phyloP scores from a whole-genome alignment of 2,113 vertebrate genomes.

The Podiceps cristatus region DNA sequence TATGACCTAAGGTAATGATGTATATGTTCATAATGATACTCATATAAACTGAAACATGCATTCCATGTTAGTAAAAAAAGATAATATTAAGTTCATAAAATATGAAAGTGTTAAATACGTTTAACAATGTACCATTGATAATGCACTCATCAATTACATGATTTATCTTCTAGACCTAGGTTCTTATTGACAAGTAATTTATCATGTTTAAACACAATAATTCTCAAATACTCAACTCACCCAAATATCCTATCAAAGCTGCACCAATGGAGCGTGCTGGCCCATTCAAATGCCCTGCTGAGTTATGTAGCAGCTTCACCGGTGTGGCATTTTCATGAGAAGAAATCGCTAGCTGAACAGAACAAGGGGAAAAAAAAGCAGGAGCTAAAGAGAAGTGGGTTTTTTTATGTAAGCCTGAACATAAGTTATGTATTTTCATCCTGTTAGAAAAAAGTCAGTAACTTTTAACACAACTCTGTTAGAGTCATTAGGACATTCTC shows the following conservation, averaged over 20 bases:
- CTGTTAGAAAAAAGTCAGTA: background rate
- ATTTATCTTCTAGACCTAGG: background rate
- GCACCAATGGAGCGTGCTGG: constrained; percentile 92
- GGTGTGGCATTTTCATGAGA: constrained; percentile 98
- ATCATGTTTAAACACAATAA: background rate
- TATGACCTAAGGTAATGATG: background rate
- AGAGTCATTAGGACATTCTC: background rate
- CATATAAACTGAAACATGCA: background rate
- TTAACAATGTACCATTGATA: background rate
- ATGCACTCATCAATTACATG: background rate
- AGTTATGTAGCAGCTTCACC: constrained; percentile 93
- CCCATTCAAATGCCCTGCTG: constrained; percentile 94
- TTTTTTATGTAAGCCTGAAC: background rate
- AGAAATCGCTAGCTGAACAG: constrained; percentile 88
- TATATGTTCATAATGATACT: background rate
- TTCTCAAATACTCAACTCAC: constrained; percentile 71
- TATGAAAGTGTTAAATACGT: background rate
- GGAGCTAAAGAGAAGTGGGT: background rate
- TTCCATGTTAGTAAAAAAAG: background rate
- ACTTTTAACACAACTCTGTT: background rate
- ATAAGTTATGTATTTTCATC: background rate
- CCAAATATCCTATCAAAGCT: constrained; percentile 94
- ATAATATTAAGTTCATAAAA: background rate
- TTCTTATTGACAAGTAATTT: background rate
- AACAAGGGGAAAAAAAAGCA: background rate